A percentile compares a stretch with the other conserved stretches of the same genome.
phyloP scores from a whole-genome alignment of 2,888 invertebrate species.

The Gortyna flavago region DNA sequence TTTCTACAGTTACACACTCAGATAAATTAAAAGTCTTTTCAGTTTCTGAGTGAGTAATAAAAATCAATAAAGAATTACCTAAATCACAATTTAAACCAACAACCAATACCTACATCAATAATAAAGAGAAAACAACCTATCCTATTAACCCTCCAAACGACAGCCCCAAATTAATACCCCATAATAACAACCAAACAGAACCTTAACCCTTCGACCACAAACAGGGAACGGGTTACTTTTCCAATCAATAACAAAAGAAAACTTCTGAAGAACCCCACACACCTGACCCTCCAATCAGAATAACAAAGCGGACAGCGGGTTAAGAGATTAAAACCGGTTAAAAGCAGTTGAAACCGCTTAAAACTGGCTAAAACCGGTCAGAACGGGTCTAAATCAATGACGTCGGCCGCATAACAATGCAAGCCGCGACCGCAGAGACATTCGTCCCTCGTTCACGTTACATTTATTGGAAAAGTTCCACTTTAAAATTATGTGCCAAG shows the following conservation, averaged over 20 bases:
- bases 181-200: conserved; percentile 55
- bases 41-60: neutral
- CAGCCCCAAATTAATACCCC: conserved; percentile 49
- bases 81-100: neutral
- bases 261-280: conserved; percentile 63
- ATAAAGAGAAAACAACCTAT: conserved; percentile 34
- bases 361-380: conserved; percentile 63
- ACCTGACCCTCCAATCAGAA: conserved; percentile 69
- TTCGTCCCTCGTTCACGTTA: conserved; percentile 77
- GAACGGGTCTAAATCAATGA: conserved; percentile 75
- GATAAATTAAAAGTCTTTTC: neutral
- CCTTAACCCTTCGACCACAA: conserved; percentile 63
- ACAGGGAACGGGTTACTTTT: conserved; percentile 63
- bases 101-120: conserved; percentile 28
- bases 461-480: conserved; percentile 89
- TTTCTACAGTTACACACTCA: neutral
- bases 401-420: conserved; percentile 80
- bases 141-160: conserved; percentile 26
- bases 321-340: conserved; percentile 78
- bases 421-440: conserved; percentile 80
- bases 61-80: neutral
- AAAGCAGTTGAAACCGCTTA: conserved; percentile 67
- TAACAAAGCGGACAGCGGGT: conserved; percentile 70
- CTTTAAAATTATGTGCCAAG: conserved; percentile 70
- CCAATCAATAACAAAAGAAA: conserved; percentile 69